A percentile compares a stretch with the other conserved stretches of the same genome.
Evolutionary conservation across 2,888 invertebrate species (phyloP).

Genomic region (Cantharis rustica): DNA sequence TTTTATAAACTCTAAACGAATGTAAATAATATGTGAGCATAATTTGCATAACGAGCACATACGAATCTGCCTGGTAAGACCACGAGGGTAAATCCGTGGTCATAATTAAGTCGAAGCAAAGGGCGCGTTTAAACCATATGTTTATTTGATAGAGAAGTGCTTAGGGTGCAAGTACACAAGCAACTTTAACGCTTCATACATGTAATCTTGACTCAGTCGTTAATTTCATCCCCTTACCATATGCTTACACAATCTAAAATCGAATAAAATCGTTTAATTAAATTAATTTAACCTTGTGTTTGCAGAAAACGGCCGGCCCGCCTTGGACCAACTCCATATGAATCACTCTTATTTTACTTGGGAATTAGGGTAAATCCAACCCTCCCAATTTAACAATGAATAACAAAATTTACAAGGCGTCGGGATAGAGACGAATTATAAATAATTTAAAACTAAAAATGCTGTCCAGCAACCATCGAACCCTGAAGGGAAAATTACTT

Average conservation of each 20-base stretch:
- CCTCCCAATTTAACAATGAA: slow-evolving; percentile 3
- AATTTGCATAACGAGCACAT: slow-evolving; percentile 3
- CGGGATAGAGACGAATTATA: background rate
- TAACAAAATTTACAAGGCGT: background rate
- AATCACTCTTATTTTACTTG: slow-evolving; percentile 20
- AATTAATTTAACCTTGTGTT: slow-evolving; percentile 27
- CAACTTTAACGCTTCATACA: slow-evolving; percentile 27
- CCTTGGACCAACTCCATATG: slow-evolving; percentile 14
- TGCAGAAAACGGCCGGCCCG: slow-evolving; percentile 6
- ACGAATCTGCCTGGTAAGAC: slow-evolving; percentile 9
- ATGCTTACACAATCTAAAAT: slow-evolving; percentile 26
- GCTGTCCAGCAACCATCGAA: background rate
- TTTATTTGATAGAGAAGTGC: slow-evolving; percentile 18
- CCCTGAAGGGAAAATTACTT: background rate
- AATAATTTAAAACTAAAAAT: background rate
- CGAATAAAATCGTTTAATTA: slow-evolving; percentile 25
- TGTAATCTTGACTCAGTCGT: slow-evolving; percentile 28
- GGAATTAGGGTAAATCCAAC: background rate
- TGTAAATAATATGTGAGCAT: background rate
- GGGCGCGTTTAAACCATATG: slow-evolving; percentile 26
- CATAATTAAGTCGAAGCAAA: slow-evolving; percentile 27
- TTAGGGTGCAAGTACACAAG: slow-evolving; percentile 24
- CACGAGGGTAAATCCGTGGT: slow-evolving; percentile 22
- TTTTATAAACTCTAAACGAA: background rate
- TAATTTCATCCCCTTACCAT: slow-evolving; percentile 28